phyloP scores from a whole-genome alignment of 2,113 vertebrate genomes.

The Melospiza melodia region DNA sequence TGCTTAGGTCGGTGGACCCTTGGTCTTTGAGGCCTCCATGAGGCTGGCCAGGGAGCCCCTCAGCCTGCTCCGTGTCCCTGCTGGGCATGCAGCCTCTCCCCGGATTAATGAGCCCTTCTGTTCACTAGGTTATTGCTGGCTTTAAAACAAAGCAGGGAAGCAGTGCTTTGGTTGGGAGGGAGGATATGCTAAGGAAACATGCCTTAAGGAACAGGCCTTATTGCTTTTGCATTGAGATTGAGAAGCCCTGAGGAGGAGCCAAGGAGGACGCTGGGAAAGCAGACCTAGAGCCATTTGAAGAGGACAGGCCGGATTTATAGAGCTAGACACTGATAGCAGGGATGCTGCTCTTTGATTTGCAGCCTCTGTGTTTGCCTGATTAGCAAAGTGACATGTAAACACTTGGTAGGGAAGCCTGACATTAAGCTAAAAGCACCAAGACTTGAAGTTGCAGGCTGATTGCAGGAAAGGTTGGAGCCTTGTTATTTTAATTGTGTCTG shows the following conservation, averaged over 20 bases:
- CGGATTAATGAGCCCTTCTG: not conserved
- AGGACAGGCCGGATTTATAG: not conserved
- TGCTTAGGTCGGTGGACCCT: not conserved
- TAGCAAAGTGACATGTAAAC: slow-evolving; percentile 10
- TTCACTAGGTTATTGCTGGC: not conserved
- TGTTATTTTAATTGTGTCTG: slow-evolving; percentile 22
- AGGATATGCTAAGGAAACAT: not conserved
- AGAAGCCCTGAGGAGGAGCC: not conserved
- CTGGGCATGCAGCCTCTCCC: not conserved
- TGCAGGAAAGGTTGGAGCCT: not conserved
- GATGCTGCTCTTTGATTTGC: slow-evolving; percentile 33
- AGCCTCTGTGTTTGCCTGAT: slow-evolving; percentile 12
- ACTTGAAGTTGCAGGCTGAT: not conserved
- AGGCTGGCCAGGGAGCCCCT: not conserved
- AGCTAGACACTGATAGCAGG: not conserved
- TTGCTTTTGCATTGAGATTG: not conserved
- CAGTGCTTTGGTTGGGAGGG: not conserved
- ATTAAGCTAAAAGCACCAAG: not conserved
- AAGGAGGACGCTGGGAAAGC: not conserved
- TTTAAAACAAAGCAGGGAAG: slow-evolving; percentile 22
- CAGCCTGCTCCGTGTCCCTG: not conserved
- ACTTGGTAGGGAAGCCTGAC: not conserved
- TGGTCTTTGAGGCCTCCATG: not conserved
- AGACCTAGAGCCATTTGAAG: not conserved
- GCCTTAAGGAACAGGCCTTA: not conserved